These are phyloP conservation scores for Pycnomerus fuliginosus DNA, from an alignment of 2,888 invertebrate species.

Conservation along the genomic window DNA sequence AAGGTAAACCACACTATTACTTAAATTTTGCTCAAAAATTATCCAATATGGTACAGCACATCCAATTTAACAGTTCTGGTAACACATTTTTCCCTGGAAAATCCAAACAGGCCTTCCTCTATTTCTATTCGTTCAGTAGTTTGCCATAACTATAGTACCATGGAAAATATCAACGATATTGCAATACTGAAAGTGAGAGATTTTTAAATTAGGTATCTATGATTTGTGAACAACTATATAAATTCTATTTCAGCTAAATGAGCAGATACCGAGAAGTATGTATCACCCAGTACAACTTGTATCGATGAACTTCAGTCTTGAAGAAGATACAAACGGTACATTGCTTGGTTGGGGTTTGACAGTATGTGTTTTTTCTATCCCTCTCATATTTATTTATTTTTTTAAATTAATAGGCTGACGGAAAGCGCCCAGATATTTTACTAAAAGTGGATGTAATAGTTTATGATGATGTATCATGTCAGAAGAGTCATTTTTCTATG, in stretches of 20 bases:
- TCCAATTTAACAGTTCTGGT: too few relatives aligned
- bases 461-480: slow-evolving; percentile 12
- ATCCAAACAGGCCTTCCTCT: too few relatives aligned
- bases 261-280: background rate
- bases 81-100: too few relatives aligned
- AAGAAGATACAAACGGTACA: background rate
- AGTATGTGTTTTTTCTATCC: background rate
- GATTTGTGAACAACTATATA: background rate
- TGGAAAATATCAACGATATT: background rate
- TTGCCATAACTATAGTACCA: background rate
- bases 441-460: slow-evolving; percentile 7
- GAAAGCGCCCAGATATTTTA: slow-evolving; percentile 1
- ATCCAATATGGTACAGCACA: too few relatives aligned
- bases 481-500: slow-evolving; percentile 4
- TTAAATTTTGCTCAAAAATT: too few relatives aligned
- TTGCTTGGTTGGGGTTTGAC: background rate
- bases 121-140: too few relatives aligned
- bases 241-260: background rate
- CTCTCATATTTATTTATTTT: background rate
- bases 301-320: background rate
- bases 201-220: background rate
- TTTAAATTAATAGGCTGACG: background rate
- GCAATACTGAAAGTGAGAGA: background rate
- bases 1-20: too few relatives aligned
- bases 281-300: background rate